A percentile compares a stretch with the other conserved stretches of the same genome.
These are phyloP conservation scores for Eumeta japonica DNA, from an alignment of 1,140 invertebrate species.

Conservation along the genomic window DNA sequence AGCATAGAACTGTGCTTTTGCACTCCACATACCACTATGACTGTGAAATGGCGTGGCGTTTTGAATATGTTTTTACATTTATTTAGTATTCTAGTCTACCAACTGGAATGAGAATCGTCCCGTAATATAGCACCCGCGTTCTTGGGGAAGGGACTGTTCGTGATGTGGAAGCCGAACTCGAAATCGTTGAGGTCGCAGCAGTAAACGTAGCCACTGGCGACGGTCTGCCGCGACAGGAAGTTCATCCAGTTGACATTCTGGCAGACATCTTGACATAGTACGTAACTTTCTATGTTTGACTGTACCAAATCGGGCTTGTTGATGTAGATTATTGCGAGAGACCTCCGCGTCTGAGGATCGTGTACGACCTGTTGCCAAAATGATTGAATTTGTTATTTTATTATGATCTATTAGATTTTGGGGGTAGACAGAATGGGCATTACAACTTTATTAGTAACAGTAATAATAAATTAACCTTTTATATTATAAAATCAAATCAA, in stretches of 20 bases:
- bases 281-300: constrained; percentile 14
- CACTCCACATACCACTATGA: too few relatives aligned
- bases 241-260: constrained; percentile 21
- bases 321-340: constrained; percentile 33
- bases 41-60: too few relatives aligned
- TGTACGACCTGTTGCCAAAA: constrained; percentile 41
- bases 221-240: constrained; percentile 19
- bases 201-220: constrained; percentile 30
- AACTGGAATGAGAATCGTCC: constrained; percentile 7
- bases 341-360: constrained; percentile 16
- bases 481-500: too few relatives aligned
- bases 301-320: constrained; percentile 30
- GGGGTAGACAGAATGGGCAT: too few relatives aligned
- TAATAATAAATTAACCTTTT: too few relatives aligned
- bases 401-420: too few relatives aligned
- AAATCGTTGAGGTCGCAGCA: constrained; percentile 34
- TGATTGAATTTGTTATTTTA: too few relatives aligned
- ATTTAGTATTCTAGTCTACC: too few relatives aligned
- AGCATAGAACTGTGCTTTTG: too few relatives aligned
- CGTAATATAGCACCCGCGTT: constrained; percentile 13
- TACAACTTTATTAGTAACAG: too few relatives aligned
- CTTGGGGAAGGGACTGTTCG: constrained; percentile 16
- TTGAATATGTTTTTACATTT: too few relatives aligned
- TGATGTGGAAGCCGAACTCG: constrained; percentile 20
- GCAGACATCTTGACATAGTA: constrained; percentile 32